Conservation (phyloP, 1,140 invertebrate genomes). For the Reticulitermes speratus region DNA sequence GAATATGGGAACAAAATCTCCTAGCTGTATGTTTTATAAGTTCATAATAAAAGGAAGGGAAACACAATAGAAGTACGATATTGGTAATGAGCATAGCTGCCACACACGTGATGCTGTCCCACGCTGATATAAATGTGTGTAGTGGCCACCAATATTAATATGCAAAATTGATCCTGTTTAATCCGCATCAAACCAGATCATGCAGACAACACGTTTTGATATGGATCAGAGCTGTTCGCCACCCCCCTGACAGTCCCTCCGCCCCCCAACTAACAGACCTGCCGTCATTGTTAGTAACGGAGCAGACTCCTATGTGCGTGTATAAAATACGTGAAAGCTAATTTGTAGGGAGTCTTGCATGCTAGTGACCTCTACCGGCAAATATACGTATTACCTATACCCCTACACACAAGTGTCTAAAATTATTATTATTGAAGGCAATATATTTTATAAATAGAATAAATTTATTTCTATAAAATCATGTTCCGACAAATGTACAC, state of each 20-base stretch:
- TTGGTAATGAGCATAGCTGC: no score
- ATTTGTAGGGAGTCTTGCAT: not conserved
- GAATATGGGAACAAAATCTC: not conserved
- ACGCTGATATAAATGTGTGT: no score
- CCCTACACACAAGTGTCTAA: no score
- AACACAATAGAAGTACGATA: no score
- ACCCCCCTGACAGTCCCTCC: no score
- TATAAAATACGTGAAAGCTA: not conserved
- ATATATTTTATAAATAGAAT: no score
- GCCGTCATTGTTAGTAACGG: not conserved
- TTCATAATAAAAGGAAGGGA: no score
- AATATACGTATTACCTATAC: not conserved
- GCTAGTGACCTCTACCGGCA: not conserved
- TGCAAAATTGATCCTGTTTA: conserved; percentile 9
- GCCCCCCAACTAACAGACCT: not conserved
- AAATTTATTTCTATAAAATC: no score
- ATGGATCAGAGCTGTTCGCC: not conserved
- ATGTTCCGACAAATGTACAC: no score
- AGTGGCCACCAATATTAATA: not conserved
- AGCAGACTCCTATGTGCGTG: not conserved
- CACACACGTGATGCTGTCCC: no score
- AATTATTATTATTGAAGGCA: no score
- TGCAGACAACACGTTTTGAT: conserved; percentile 3
- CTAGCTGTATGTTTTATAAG: not conserved
- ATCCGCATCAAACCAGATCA: not conserved